Evolutionary conservation across 2,797 vertebrate species (phyloP), one percentile per base, ranked within the genome.

Genomic region (Sebastes vulpes): DNA sequence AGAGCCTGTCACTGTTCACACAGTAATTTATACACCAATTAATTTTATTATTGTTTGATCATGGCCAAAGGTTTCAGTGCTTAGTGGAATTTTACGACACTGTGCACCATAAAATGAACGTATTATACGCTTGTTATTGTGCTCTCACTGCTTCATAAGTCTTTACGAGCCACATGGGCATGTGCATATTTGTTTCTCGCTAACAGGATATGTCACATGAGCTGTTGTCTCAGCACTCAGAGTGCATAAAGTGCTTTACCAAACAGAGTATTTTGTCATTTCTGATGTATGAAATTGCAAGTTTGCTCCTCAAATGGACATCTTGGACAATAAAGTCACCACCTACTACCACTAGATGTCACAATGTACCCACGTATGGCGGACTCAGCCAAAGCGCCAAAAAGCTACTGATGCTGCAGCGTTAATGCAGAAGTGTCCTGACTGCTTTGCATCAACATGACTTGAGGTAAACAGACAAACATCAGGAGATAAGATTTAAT

Each of bases 301-400:
- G 38, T 16, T 42, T 42, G 5, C 18, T 7, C 65, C 20, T 32
- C 5, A 12, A 20, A 42, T 81, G 6, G 16, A 46, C 42, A 16
- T 1, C 1, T 31, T 9, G 16, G 18, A 20, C 20, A 29, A 38
- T 57, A 26, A 68, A 53, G 60, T 18, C 16, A 38, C n/a, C 46
- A 21, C 11, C 11, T 56, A 3, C 2, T 3, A 59, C 92, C 95
- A 95, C 95, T 93, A 96, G 96, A 91, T 93, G 96, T 85, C 95
- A 95, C 86, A 21, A 73, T 91, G 50, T 28, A 66, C 61, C 82
- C 81, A 83, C 42, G 3, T 25, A 66, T 82, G 5, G 20, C 6
- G 56, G 28, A 35, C 31, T 23, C 60, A 48, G 42, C 14, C 1
- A 42, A 20, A 9, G 3, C 1, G 0, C 14, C 16, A 11, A 46